Evolutionary conservation across 2,797 vertebrate species (phyloP), one percentile per base, ranked within the genome.

Genomic region (Vipera latastei): DNA sequence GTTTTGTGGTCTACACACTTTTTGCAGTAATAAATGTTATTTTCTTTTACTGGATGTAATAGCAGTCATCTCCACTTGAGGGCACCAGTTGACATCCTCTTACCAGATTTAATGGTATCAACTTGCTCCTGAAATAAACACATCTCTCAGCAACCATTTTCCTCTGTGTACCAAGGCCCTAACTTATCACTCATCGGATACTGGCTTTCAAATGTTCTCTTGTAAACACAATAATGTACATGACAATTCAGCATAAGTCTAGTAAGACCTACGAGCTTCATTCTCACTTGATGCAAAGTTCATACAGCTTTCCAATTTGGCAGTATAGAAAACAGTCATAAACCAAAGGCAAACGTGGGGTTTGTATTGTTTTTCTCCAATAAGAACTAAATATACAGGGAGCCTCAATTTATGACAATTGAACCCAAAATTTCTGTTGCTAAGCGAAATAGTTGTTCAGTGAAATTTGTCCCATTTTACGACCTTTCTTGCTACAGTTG

Each of bases 11-110:
- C n/a, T 69, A n/a, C 20, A 44, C 16, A 48, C 25, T 89, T n/a
- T 60, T 60, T 73, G 20, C 16, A 28, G 38, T 60, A 14, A 9
- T 55, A 90, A 20, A 25, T 25, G 13, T 53, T 12, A 53, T 7
- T n/a, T 57, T 48, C 96, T 69, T 95, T 92, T 94, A 0, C 53
- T 93, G 16, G 3, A 61, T 60, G 85, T 86, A 94, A 94, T 5
- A 59, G 93, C 92, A 92, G 85, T 94, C 18, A 92, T 90, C 95
- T 96, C 97, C 98, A 97, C 97, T 97, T 96, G 97, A 97, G 97
- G 98, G 97, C 97, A 93, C 95, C 94, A 97, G 92, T 48, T 96
- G 91, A 96, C 90, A 96, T 93, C 88, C 94, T 97, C 96, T 97
- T 94, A 63, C 96, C 91, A 93, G 65, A 92, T 86, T 51, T 3